Evolutionary conservation across 2,888 invertebrate species (phyloP), one percentile per base, ranked within the genome.

Genomic region (Automeris io): DNA sequence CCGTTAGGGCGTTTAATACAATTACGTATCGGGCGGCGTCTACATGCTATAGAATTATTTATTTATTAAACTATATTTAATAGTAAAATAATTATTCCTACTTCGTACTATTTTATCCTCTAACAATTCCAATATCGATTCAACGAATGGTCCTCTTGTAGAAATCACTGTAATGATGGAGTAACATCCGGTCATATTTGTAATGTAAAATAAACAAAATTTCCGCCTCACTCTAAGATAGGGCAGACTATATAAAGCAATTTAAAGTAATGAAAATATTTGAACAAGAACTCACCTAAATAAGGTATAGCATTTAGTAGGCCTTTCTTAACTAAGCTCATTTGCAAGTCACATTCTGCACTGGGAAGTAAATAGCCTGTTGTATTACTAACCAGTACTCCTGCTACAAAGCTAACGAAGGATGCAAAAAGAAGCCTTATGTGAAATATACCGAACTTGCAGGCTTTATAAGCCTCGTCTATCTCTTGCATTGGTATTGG

Each of bases 311-410:
- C 81, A 46, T 72, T 80, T 4, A 81, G 43, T 12, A 77, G 18
- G 1, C 81, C 81, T 34, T 81, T 81, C 35, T 73, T 61, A 16
- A 73, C 9, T 35, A 81, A 49, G 22, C 61, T 58, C 80, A 81
- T 79, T 2, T 67, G 33, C 1, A 81, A 49, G 16, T 81, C 81
- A 37, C 81, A 81, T 54, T 81, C 80, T 2, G 81, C 80, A 22
- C 59, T 73, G 0, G 81, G 74, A 11, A 81, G 46, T 0, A 81
- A 45, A 25, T 67, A 81, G 0, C 78, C 66, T 0, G 76, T 71
- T 0, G 69, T 55, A 3, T 58, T 64, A 18, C 61, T 68, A 1
- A 73, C 61, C 2, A 70, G 16, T 0, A 75, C 58, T 1, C 73
- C 71, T 2, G 68, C 50, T 1, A 69, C 29, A 9, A 61, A 51